These are phyloP conservation scores for Myopa testacea DNA, from an alignment of 2,888 invertebrate species.

Conservation along the genomic window DNA sequence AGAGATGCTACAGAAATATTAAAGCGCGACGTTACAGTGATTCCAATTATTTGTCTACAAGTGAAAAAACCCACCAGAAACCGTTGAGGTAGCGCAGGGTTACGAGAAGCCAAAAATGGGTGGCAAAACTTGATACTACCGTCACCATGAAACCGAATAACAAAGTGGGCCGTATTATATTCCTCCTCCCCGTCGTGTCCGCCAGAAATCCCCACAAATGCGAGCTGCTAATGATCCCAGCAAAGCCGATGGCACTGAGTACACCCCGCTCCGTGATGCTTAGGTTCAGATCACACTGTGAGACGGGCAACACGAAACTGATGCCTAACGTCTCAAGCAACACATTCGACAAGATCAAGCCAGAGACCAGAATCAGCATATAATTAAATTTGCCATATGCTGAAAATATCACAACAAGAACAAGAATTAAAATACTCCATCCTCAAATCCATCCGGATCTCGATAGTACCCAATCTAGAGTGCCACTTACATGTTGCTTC, in stretches of 20 bases:
- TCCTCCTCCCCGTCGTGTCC: constrained; percentile 70
- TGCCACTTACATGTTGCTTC: constrained; percentile 54
- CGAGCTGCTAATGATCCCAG: constrained; percentile 70
- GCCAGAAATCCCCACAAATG: constrained; percentile 73
- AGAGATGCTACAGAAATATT: constrained; percentile 55
- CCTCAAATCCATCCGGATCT: not conserved
- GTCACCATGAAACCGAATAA: constrained; percentile 69
- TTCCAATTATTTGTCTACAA: not conserved
- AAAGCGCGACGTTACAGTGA: not conserved
- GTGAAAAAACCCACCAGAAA: constrained; percentile 67
- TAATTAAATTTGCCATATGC: constrained; percentile 71
- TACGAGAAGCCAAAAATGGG: constrained; percentile 69
- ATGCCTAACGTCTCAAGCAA: constrained; percentile 68
- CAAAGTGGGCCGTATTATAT: constrained; percentile 69
- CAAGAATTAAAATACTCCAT: not conserved
- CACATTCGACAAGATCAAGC: constrained; percentile 70
- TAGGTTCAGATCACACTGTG: constrained; percentile 67
- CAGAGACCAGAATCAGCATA: constrained; percentile 69
- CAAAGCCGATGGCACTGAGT: constrained; percentile 66
- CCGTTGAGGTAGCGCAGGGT: constrained; percentile 70
- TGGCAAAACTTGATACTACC: constrained; percentile 69
- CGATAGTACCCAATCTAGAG: not conserved
- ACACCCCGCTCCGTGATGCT: constrained; percentile 65
- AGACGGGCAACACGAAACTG: constrained; percentile 71
- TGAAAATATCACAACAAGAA: constrained; percentile 47